Percentiles rank a stretch among this genome's conserved stretches.
phyloP scores from a whole-genome alignment of 2,888 invertebrate species.

The Trachelus stipa region DNA sequence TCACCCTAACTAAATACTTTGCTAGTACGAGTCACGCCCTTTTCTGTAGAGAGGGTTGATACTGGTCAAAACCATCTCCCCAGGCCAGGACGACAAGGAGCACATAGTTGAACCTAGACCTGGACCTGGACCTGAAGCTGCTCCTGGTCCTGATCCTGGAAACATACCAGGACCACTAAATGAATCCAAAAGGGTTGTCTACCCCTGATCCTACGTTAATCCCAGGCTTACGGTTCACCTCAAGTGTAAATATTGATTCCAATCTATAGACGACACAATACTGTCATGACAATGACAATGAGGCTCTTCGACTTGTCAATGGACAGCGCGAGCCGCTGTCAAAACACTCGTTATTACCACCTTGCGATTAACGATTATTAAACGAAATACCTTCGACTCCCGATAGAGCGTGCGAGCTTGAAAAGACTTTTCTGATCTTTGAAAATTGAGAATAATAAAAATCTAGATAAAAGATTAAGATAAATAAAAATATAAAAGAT shows the following conservation, averaged over 20 bases:
- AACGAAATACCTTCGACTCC: not conserved
- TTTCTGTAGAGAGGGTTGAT: constrained; percentile 11
- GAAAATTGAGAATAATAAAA: not conserved
- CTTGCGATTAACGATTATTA: constrained; percentile 18
- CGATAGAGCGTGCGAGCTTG: not conserved
- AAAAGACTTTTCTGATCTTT: constrained; percentile 1
- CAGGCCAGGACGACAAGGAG: constrained; percentile 13
- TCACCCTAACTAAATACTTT: constrained; percentile 45
- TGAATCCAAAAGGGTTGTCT: constrained; percentile 50
- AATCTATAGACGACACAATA: constrained; percentile 56
- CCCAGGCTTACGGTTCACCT: constrained; percentile 51
- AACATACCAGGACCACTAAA: constrained; percentile 24
- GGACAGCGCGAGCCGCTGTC: constrained; percentile 51
- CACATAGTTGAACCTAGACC: not conserved
- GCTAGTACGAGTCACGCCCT: constrained; percentile 33
- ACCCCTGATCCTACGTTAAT: constrained; percentile 51
- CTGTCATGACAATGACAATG: constrained; percentile 28
- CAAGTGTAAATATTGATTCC: constrained; percentile 63
- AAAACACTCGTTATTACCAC: constrained; percentile 54
- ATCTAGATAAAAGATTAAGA: not conserved
- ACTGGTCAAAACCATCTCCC: constrained; percentile 14
- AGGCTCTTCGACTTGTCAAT: constrained; percentile 32
- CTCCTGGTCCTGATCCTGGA: constrained; percentile 14
- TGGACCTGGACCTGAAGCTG: not conserved
- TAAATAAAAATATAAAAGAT: not conserved